Conservation (phyloP, 2,113 vertebrate genomes). For the Paratilapia polleni region DNA sequence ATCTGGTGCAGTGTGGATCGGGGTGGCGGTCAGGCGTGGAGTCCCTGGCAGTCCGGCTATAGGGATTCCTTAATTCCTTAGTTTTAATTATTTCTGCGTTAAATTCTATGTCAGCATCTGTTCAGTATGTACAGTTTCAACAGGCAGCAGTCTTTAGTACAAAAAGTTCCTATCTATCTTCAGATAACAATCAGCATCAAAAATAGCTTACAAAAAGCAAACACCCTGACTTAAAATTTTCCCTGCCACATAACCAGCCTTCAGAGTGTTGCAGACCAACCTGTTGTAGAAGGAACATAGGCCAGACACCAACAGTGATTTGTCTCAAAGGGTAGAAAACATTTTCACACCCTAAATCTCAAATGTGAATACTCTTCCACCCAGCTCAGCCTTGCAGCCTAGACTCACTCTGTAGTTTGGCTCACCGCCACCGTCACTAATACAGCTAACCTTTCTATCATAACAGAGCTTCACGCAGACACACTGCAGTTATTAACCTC, state of each 20-base stretch:
- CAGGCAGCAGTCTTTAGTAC: too few relatives aligned
- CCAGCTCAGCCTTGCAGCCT: constrained; percentile 4
- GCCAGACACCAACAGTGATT: constrained; percentile 18
- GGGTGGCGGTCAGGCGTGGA: neutral
- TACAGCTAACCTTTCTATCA: constrained; percentile 71
- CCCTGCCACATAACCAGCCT: neutral
- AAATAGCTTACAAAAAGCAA: neutral
- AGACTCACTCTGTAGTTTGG: constrained; percentile 33
- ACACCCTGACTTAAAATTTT: neutral
- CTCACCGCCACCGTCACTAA: constrained; percentile 63
- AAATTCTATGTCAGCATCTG: too few relatives aligned
- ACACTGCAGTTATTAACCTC: constrained; percentile 74
- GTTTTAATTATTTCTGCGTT: neutral
- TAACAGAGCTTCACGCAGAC: constrained; percentile 56
- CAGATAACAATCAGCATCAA: neutral
- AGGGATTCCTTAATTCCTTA: neutral
- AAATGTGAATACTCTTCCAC: constrained; percentile 8
- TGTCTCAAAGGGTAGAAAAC: constrained; percentile 22
- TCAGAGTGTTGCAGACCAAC: neutral
- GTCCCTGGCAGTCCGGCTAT: neutral
- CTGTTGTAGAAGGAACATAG: neutral
- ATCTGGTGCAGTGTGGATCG: neutral
- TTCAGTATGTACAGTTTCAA: too few relatives aligned
- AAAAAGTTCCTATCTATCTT: neutral
- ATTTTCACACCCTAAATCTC: constrained; percentile 44